Percentiles rank a stretch among this genome's conserved stretches.
Conservation (phyloP, 2,888 invertebrate species). For the Apamea crenata region DNA sequence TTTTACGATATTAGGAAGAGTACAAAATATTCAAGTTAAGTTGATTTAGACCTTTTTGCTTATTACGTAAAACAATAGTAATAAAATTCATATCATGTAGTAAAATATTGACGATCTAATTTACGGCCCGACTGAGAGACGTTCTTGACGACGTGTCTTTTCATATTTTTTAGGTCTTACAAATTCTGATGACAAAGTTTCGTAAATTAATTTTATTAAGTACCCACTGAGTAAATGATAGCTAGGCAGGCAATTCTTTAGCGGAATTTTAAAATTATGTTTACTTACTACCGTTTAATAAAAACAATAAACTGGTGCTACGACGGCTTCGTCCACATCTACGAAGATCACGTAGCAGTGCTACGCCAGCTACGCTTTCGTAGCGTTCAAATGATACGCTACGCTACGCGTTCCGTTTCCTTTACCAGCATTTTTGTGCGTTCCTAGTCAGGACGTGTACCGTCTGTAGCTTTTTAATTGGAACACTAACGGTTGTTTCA, state of each 20-base stretch:
- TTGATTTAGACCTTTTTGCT: constrained; percentile 34
- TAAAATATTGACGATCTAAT: constrained; percentile 56
- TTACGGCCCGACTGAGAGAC: constrained; percentile 29
- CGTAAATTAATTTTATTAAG: constrained; percentile 26
- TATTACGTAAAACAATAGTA: constrained; percentile 40
- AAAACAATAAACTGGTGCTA: not conserved
- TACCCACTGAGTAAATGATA: not conserved
- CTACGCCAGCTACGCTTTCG: constrained; percentile 36
- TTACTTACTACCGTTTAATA: not conserved
- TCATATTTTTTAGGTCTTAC: constrained; percentile 29
- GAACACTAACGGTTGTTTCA: not conserved
- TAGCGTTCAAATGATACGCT: constrained; percentile 23
- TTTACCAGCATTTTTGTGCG: constrained; percentile 5
- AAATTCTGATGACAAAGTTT: constrained; percentile 13
- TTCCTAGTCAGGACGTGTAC: not conserved
- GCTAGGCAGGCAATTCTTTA: not conserved
- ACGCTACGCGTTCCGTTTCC: not conserved
- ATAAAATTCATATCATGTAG: constrained; percentile 41
- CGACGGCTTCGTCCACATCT: not conserved
- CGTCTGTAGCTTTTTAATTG: constrained; percentile 22
- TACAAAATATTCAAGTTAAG: constrained; percentile 35
- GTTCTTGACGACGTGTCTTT: constrained; percentile 35
- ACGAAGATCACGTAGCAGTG: constrained; percentile 15
- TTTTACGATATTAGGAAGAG: constrained; percentile 33
- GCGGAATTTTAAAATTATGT: not conserved